A percentile compares a stretch with the other conserved stretches of the same genome.
phyloP scores from a whole-genome alignment of 2,888 invertebrate species.

The Melanargia galathea region DNA sequence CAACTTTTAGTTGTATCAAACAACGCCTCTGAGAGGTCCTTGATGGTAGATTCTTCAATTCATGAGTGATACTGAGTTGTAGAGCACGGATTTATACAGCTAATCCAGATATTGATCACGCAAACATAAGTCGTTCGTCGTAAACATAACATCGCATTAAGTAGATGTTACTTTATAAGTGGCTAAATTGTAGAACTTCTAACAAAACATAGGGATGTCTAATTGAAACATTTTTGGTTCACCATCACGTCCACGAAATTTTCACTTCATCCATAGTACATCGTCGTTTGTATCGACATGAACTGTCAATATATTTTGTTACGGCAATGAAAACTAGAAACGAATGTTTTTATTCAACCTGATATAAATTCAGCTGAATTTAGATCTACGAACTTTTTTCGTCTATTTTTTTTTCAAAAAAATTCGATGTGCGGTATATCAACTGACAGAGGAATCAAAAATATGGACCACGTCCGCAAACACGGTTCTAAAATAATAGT shows the following conservation, averaged over 20 bases:
- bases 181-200: too few species aligned
- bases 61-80: too few species aligned
- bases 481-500: slow-evolving; percentile 6
- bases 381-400: slow-evolving; percentile 23
- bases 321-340: slow-evolving; percentile 14
- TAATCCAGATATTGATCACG: too few species aligned
- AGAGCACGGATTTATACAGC: too few species aligned
- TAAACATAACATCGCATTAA: too few species aligned
- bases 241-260: neutral
- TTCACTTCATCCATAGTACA: slow-evolving; percentile 9
- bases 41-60: too few species aligned
- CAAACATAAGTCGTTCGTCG: too few species aligned
- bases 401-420: slow-evolving; percentile 27
- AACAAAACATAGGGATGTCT: neutral
- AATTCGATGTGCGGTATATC: slow-evolving; percentile 20
- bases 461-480: neutral
- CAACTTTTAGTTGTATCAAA: too few species aligned
- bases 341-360: slow-evolving; percentile 35
- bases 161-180: too few species aligned
- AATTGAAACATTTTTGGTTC: slow-evolving; percentile 12
- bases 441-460: slow-evolving; percentile 22
- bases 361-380: slow-evolving; percentile 35
- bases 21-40: too few species aligned
- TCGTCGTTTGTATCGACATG: slow-evolving; percentile 9
- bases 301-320: slow-evolving; percentile 7